These are phyloP conservation scores for Paracanthobrama guichenoti DNA, from an alignment of 2,113 vertebrate species.

Conservation along the genomic window DNA sequence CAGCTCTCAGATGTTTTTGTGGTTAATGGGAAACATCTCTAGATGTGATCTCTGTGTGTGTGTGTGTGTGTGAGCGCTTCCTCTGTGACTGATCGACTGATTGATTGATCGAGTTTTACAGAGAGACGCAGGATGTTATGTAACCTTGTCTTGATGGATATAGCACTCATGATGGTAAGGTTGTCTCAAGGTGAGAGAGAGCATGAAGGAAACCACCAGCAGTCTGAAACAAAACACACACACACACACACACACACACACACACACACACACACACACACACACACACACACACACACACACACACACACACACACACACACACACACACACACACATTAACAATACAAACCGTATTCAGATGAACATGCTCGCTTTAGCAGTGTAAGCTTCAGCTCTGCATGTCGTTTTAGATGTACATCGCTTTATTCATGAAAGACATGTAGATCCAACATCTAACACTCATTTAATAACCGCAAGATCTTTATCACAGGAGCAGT, in stretches of 20 bases:
- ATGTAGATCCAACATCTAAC: background rate
- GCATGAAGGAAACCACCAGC: background rate
- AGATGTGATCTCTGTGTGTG: too few relatives aligned
- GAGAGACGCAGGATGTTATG: background rate
- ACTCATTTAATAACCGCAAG: background rate
- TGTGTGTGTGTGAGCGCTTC: background rate
- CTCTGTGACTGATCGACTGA: background rate
- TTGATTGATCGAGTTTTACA: slow-evolving; percentile 6
- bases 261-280: background rate
- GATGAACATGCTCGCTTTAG: too few relatives aligned
- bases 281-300: background rate
- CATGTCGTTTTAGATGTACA: background rate
- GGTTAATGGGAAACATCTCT: too few relatives aligned
- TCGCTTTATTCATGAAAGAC: background rate
- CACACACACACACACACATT: background rate
- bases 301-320: background rate
- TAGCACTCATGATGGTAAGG: background rate
- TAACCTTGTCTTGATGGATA: slow-evolving; percentile 27
- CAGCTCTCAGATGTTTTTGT: too few relatives aligned
- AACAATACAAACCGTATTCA: too few relatives aligned
- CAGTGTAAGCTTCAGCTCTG: background rate
- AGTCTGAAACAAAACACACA: background rate
- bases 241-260: background rate
- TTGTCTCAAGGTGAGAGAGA: background rate
- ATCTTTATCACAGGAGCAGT: slow-evolving; percentile 1